phyloP scores from a whole-genome alignment of 2,888 invertebrate genomes.

The Lasioglossum villosulum region DNA sequence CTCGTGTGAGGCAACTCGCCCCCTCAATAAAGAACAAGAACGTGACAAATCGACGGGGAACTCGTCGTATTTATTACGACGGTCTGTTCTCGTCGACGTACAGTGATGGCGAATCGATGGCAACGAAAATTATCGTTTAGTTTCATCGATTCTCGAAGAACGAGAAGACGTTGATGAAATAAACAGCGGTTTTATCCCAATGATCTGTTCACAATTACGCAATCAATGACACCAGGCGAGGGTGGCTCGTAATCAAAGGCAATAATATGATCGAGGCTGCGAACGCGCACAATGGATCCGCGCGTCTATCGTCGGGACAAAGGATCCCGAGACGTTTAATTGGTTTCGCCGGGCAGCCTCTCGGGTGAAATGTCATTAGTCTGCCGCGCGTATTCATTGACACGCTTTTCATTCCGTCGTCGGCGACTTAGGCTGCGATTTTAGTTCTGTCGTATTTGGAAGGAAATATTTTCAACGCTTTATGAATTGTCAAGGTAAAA shows the following conservation, averaged over 20 bases:
- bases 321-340: constrained; percentile 36
- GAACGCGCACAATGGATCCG: constrained; percentile 3
- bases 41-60: constrained; percentile 12
- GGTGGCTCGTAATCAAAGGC: constrained; percentile 24
- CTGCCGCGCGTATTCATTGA: constrained; percentile 44
- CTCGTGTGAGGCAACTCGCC: constrained; percentile 38
- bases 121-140: not conserved
- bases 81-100: constrained; percentile 55
- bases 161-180: not conserved
- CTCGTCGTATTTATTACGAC: constrained; percentile 54
- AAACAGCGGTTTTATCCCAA: not conserved
- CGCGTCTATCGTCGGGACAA: constrained; percentile 38
- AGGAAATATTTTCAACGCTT: no score
- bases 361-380: constrained; percentile 48
- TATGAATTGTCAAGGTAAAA: no score
- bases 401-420: constrained; percentile 35
- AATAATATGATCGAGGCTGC: constrained; percentile 25
- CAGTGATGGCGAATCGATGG: constrained; percentile 5
- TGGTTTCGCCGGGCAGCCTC: constrained; percentile 35
- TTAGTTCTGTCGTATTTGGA: not conserved
- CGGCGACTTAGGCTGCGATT: not conserved
- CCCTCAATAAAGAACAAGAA: constrained; percentile 59
- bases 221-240: not conserved
- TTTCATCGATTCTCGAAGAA: not conserved
- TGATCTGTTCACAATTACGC: constrained; percentile 20